phyloP scores from a whole-genome alignment of 2,888 invertebrate genomes.

The Caenorhabditis sulstoni region DNA sequence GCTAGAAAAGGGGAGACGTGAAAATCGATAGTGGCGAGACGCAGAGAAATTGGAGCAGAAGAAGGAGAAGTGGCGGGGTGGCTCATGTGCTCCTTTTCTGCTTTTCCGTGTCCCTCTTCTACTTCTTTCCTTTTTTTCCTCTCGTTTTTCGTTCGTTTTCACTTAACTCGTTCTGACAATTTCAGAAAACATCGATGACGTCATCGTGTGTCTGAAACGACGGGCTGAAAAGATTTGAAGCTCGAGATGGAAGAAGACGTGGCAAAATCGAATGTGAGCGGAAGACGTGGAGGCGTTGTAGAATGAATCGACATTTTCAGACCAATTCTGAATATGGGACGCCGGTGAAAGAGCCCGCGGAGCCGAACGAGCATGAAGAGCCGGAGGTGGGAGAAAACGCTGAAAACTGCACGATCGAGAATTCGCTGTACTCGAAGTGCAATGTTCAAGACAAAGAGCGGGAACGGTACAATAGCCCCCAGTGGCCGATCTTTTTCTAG shows the following conservation, averaged over 20 bases:
- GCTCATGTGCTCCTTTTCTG: neutral
- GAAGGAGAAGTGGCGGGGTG: no score
- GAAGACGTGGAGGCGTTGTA: constrained; percentile 5
- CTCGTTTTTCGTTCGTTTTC: neutral
- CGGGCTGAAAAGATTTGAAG: neutral
- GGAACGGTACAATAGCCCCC: no score
- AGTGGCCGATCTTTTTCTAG: neutral
- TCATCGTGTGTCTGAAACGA: constrained; percentile 5
- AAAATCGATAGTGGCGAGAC: neutral
- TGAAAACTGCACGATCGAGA: constrained; percentile 31
- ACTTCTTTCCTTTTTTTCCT: neutral
- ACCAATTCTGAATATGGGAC: constrained; percentile 54
- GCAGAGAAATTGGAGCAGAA: no score
- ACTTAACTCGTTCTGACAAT: neutral
- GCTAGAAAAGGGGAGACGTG: neutral
- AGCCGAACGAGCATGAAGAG: constrained; percentile 5
- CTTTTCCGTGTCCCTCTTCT: neutral
- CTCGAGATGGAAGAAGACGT: constrained; percentile 3
- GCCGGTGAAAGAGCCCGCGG: constrained; percentile 21
- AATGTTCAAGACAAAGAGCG: constrained; percentile 40
- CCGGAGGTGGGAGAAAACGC: constrained; percentile 27
- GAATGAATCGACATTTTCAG: constrained; percentile 14
- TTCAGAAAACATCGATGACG: neutral
- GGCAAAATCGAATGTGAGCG: constrained; percentile 10
- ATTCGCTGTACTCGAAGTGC: constrained; percentile 80